phyloP scores from a whole-genome alignment of 2,888 invertebrate species.

The Notodonta ziczac region DNA sequence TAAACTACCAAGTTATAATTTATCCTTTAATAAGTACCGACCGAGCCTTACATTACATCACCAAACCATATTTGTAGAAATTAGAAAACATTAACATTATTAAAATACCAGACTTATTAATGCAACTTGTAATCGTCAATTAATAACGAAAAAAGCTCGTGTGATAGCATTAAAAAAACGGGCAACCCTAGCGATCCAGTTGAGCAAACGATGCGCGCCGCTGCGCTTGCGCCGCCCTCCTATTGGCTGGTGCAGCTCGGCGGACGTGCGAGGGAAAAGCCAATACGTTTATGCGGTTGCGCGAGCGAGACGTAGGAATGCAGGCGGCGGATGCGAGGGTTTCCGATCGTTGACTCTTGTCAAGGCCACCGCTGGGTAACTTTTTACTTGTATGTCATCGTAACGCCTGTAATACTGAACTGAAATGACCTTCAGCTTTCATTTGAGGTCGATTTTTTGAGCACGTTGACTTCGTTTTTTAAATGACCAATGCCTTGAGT shows the following conservation, averaged over 20 bases:
- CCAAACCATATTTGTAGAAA: slow-evolving; percentile 24
- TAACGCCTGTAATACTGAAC: slow-evolving; percentile 69
- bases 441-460: slow-evolving; percentile 64
- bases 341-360: slow-evolving; percentile 80
- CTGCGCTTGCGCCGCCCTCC: slow-evolving; percentile 72
- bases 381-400: slow-evolving; percentile 73
- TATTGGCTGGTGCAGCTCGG: slow-evolving; percentile 62
- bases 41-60: slow-evolving; percentile 20
- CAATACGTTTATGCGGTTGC: slow-evolving; percentile 31
- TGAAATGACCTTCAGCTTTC: slow-evolving; percentile 78
- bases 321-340: slow-evolving; percentile 80
- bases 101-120: slow-evolving; percentile 52
- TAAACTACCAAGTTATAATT: background rate
- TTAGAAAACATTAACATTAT: slow-evolving; percentile 35
- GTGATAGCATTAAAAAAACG: slow-evolving; percentile 76
- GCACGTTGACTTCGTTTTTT: background rate
- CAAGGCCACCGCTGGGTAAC: slow-evolving; percentile 76
- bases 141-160: slow-evolving; percentile 66
- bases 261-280: slow-evolving; percentile 58
- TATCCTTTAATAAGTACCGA: slow-evolving; percentile 8
- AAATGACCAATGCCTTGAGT: too few relatives aligned
- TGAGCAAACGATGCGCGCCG: slow-evolving; percentile 79
- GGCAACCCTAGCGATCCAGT: slow-evolving; percentile 80
- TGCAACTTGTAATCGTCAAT: slow-evolving; percentile 55
- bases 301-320: slow-evolving; percentile 58